Conservation (phyloP, 1,140 invertebrate species). For the Littorina saxatilis region DNA sequence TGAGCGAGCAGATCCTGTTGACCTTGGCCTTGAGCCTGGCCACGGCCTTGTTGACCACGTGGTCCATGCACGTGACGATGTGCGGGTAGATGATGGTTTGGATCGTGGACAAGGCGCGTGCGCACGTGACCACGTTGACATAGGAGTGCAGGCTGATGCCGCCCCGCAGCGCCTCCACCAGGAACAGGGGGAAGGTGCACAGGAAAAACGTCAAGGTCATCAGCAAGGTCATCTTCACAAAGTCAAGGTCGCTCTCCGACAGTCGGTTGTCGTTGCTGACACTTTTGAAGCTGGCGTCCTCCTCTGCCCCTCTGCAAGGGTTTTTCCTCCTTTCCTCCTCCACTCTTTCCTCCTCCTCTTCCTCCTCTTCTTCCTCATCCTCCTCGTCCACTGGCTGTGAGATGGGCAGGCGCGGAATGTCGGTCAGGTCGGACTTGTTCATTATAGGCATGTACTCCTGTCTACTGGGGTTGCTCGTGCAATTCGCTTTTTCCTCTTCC, state of each 20-base stretch:
- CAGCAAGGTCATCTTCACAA: slow-evolving; percentile 55
- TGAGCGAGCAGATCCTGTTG: slow-evolving; percentile 35
- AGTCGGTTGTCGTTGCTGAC: slow-evolving; percentile 29
- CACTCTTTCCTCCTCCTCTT: background rate
- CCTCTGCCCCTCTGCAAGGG: slow-evolving; percentile 26
- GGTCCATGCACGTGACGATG: slow-evolving; percentile 63
- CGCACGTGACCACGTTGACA: slow-evolving; percentile 63
- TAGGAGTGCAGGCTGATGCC: slow-evolving; percentile 52
- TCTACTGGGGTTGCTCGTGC: background rate
- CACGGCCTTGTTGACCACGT: slow-evolving; percentile 55
- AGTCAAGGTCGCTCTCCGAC: slow-evolving; percentile 34
- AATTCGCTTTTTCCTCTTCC: background rate
- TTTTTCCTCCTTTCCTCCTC: slow-evolving; percentile 30
- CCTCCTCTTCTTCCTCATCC: slow-evolving; percentile 44
- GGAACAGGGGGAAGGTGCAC: slow-evolving; percentile 62
- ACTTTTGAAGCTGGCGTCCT: slow-evolving; percentile 29
- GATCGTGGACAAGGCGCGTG: slow-evolving; percentile 61
- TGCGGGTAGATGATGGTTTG: slow-evolving; percentile 70
- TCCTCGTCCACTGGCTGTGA: slow-evolving; percentile 39
- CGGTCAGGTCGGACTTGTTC: slow-evolving; percentile 36
- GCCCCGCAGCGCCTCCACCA: slow-evolving; percentile 56
- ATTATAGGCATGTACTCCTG: background rate
- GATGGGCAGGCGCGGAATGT: slow-evolving; percentile 34
- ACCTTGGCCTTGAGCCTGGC: slow-evolving; percentile 50
- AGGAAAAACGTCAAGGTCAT: slow-evolving; percentile 60